Evolutionary conservation across 2,888 invertebrate genomes (phyloP), one percentile per base, ranked within the genome.

Genomic region (Drosophila longiperda): DNA sequence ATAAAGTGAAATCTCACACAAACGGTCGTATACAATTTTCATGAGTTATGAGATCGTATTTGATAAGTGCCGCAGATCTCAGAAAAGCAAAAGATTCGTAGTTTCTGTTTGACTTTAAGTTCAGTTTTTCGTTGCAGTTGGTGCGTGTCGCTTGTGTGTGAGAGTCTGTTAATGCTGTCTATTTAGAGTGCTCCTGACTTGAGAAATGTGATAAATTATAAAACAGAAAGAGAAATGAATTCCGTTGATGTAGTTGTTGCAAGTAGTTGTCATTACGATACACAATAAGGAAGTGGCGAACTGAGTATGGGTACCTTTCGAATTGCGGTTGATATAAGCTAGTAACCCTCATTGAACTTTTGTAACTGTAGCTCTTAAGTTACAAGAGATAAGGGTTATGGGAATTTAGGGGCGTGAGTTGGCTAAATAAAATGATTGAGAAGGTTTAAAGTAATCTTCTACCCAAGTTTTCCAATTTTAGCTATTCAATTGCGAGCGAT

Each of bases 21-120:
- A 45, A 50, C 48, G 45, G 40, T 20, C 45, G 50, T 34, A 84
- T 73, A 66, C 67, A 78, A 87, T 77, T 86, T 80, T 67, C 50
- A 65, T 80, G 74, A 78, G 72, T 76, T 88, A 78, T 76, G 76
- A 68, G 62, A 59, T 67, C 55, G 62, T 59, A 40, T 55, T 49
- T 71, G 73, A 88, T 80, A 87, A 73, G 72, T 67, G 20, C 26
- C 55, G 38, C 54, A 71, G 63, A 75, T 76, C 60, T 66, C 49
- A 64, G 66, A 49, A 20, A 42, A 54, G 32, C 52, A 53, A 34
- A 69, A 63, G 65, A 67, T 67, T 54, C 60, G 26, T 57, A 70
- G 57, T 48, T 65, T 17, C 67, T 45, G 55, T 66, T 34, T 33
- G 6, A 32, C 62, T 50, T 73, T 8, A 52, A 55, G 42, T 62